Conservation (phyloP, 2,888 invertebrate genomes). For the Folsomia manolachei region DNA sequence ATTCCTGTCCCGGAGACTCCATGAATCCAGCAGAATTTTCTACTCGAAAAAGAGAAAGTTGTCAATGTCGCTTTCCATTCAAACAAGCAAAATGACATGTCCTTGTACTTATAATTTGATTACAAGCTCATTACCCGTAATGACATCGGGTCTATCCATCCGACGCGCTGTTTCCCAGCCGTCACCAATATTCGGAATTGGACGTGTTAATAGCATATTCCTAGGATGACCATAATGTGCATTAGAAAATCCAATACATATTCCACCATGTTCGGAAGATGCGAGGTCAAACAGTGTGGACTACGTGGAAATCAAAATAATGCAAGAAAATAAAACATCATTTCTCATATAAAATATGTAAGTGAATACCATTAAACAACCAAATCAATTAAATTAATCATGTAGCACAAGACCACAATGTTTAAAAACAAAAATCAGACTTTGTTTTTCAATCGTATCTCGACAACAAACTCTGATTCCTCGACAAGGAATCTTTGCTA, state of each 20-base stretch:
- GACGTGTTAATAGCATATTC: conserved; percentile 61
- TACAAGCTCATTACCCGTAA: conserved; percentile 54
- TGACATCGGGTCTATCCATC: conserved; percentile 61
- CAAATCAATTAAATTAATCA: not conserved
- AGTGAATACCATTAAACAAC: not conserved
- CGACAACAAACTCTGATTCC: too few relatives aligned
- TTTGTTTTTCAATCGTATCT: too few relatives aligned
- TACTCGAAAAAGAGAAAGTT: too few relatives aligned
- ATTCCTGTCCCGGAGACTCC: conserved; percentile 62
- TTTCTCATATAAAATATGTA: not conserved
- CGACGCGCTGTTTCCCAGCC: conserved; percentile 68
- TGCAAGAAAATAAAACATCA: not conserved
- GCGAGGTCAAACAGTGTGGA: conserved; percentile 57
- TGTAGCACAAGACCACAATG: too few relatives aligned
- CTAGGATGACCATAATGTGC: conserved; percentile 66
- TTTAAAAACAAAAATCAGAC: too few relatives aligned
- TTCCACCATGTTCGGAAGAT: conserved; percentile 60
- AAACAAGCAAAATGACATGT: too few relatives aligned
- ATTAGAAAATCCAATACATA: conserved; percentile 62
- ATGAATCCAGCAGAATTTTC: conserved; percentile 60
- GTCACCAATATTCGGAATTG: conserved; percentile 61
- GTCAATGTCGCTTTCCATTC: too few relatives aligned
- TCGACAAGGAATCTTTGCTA: too few relatives aligned
- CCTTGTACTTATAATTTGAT: not conserved
- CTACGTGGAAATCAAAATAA: not conserved